Evolutionary conservation across 2,797 vertebrate genomes (phyloP).

Genomic region (Urophycis tenuis): DNA sequence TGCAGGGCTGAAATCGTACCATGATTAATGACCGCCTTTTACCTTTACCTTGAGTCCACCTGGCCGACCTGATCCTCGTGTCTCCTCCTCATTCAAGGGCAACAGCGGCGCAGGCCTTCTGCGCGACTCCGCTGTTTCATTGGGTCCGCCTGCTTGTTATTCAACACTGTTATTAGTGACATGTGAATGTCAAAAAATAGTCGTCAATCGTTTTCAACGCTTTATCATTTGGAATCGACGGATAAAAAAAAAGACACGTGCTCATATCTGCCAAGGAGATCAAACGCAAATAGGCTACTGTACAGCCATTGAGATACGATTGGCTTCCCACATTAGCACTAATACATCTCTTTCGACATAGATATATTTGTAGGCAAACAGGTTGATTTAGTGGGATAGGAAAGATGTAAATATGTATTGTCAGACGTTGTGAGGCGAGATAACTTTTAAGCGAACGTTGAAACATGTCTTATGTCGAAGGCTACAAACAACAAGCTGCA

Average conservation of each 20-base stretch:
- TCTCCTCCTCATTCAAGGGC: neutral
- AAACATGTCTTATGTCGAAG: neutral
- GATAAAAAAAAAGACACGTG: neutral
- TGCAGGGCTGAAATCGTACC: constrained; percentile 31
- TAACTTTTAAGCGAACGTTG: neutral
- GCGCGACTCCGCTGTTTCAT: neutral
- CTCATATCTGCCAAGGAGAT: neutral
- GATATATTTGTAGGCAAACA: too few species aligned
- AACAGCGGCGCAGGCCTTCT: neutral
- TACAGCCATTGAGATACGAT: neutral
- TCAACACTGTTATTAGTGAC: neutral
- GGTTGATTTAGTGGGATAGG: too few species aligned
- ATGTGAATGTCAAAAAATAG: neutral
- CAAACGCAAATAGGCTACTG: neutral
- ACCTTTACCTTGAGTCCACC: constrained; percentile 62
- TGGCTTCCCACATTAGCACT: neutral
- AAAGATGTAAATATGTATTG: too few species aligned
- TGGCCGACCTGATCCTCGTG: constrained; percentile 43
- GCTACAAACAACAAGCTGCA: neutral
- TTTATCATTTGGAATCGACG: neutral
- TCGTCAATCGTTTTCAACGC: neutral
- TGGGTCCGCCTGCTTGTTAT: neutral
- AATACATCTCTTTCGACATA: neutral
- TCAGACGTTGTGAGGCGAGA: too few species aligned
- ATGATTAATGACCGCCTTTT: constrained; percentile 59